Base-by-base conservation (phyloP, 2,113 vertebrate species). In the Todiramphus saurophagus region DNA sequence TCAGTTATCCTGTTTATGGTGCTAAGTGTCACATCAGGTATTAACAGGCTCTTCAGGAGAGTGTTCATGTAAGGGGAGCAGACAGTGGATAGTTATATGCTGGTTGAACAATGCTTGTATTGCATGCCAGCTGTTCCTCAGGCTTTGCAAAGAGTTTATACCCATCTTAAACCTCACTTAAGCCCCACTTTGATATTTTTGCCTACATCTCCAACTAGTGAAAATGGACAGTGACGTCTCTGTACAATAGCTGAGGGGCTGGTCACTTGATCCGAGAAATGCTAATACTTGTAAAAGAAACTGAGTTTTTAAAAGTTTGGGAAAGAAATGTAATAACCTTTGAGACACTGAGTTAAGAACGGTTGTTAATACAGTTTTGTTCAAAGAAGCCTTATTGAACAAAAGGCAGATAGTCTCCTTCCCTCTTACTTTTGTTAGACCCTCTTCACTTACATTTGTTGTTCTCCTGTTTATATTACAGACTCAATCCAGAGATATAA, bases 81-180 rank as follows among this genome's bases (percentile, higher is more conserved):
- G 83, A 51, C 10, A 43, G 23, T 25, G 56, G 64, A 31, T 27
- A 60, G 46, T 31, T 81, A 85, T 13, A 48, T 7, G 23, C 43
- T 72, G 60, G 31, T 60, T 87, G 73, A 91, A 87, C 56, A 78
- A 48, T 9, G 35, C 73, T 87, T 51, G 35, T 23, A 78, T 75
- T 75, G 39, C 93, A 16, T 56, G n/a, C 73, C 95, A 95, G 91
- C 95, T 97, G 94, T 92, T 94, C 41, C 27, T 84, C 44, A 23
- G 80, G 73, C 76, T 89, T 89, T 89, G 51, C 60, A 87, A 89
- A 35, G 76, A 89, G 79, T 60, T 97, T 89, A 88, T 35, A 78
- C 30, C 51, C 60, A 63, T 78, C 68, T 83, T 55, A 90, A 89
- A 78, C 76, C 31, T 23, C 43, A 56, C 59, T 83, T 89, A 93